Conservation (phyloP, 2,797 vertebrate species). For the Remorina albescens region DNA sequence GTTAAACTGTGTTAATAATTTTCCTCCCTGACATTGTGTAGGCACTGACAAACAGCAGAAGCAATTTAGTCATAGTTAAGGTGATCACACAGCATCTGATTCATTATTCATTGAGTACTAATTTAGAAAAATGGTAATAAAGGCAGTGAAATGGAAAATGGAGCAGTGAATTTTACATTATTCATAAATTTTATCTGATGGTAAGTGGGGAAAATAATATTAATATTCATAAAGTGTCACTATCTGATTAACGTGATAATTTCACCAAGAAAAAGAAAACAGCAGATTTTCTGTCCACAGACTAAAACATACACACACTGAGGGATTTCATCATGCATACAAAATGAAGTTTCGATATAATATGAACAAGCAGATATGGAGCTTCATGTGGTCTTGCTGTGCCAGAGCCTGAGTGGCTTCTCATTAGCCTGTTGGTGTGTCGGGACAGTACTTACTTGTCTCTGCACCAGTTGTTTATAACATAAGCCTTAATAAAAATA, state of each 20-base stretch:
- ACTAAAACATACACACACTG: neutral
- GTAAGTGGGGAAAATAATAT: neutral
- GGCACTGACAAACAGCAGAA: conserved; percentile 29
- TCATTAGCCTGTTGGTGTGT: conserved; percentile 47
- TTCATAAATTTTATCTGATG: conserved; percentile 29
- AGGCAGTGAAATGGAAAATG: conserved; percentile 10
- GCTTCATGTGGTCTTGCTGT: conserved; percentile 15
- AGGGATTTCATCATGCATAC: neutral
- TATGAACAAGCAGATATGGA: neutral
- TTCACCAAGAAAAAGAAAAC: neutral
- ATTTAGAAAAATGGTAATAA: conserved; percentile 39
- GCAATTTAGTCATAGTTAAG: conserved; percentile 30
- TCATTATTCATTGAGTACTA: conserved; percentile 44
- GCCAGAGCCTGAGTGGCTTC: conserved; percentile 38
- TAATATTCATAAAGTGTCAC: conserved; percentile 11
- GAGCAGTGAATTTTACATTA: conserved; percentile 27
- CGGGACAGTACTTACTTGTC: conserved; percentile 25
- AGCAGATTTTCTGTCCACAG: neutral
- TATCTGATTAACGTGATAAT: neutral
- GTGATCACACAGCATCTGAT: conserved; percentile 32
- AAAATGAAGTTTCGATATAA: neutral
- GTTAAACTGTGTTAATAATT: conserved; percentile 17
- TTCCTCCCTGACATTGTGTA: conserved; percentile 2
- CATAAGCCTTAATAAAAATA: conserved; percentile 53
- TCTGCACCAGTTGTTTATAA: conserved; percentile 21